These are phyloP conservation scores for Lordiphosa fenestrarum DNA, from an alignment of 2,888 invertebrate genomes.

Conservation along the genomic window DNA sequence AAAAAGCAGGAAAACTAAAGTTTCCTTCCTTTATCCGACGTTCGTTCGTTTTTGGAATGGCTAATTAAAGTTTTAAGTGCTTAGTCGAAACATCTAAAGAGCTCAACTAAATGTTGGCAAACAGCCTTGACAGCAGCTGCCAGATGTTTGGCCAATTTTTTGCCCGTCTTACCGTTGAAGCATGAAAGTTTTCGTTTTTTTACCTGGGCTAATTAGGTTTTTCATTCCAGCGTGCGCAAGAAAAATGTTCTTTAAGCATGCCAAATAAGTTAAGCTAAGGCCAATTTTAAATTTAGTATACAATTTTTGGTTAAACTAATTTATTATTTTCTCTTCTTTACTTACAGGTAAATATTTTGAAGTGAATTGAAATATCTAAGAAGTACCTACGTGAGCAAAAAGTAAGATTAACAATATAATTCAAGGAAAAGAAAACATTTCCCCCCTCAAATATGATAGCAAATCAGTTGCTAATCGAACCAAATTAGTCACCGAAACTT, in stretches of 20 bases:
- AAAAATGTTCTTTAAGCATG: not conserved
- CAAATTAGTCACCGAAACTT: too few relatives aligned
- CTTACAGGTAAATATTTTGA: not conserved
- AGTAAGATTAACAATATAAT: too few relatives aligned
- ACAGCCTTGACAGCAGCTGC: conserved; percentile 27
- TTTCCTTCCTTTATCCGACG: conserved; percentile 3
- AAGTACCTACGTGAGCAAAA: too few relatives aligned
- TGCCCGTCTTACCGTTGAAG: conserved; percentile 10
- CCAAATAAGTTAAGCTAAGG: not conserved
- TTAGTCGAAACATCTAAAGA: conserved; percentile 30
- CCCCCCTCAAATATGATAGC: too few relatives aligned
- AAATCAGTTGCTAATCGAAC: too few relatives aligned
- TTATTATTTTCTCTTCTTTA: conserved; percentile 1
- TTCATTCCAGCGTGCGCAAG: not conserved
- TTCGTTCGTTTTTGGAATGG: conserved; percentile 21
- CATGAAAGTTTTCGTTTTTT: conserved; percentile 21
- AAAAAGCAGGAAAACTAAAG: conserved; percentile 13
- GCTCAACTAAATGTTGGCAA: conserved; percentile 25
- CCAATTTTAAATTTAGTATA: too few relatives aligned
- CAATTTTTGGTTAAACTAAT: too few relatives aligned
- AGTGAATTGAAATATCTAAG: too few relatives aligned
- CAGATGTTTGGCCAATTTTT: conserved; percentile 45
- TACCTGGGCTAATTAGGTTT: conserved; percentile 15
- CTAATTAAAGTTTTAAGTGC: conserved; percentile 68
- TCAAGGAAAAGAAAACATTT: too few relatives aligned